These are phyloP conservation scores for Ceratina australensis DNA, from an alignment of 1,140 invertebrate species.

Conservation along the genomic window DNA sequence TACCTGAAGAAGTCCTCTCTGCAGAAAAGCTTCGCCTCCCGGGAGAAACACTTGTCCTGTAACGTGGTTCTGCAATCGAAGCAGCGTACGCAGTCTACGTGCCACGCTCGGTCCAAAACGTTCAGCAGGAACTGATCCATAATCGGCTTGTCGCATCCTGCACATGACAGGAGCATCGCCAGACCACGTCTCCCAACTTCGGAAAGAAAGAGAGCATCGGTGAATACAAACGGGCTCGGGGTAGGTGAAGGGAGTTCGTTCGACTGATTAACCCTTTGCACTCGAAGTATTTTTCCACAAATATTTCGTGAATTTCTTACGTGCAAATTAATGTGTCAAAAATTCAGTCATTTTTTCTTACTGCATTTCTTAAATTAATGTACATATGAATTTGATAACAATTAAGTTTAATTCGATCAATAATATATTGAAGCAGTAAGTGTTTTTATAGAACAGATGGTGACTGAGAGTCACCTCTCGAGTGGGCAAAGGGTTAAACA, in stretches of 20 bases:
- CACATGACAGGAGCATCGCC: constrained; percentile 91
- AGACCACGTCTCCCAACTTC: constrained; percentile 77
- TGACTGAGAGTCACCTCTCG: no score
- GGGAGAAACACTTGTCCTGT: constrained; percentile 97
- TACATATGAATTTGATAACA: no score
- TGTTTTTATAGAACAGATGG: no score
- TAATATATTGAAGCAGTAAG: no score
- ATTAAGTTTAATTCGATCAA: no score
- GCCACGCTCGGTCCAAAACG: constrained; percentile 97
- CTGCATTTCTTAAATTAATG: no score
- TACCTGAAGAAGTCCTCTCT: constrained; percentile 99
- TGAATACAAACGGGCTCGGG: constrained; percentile 1
- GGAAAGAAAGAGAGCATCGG: constrained; percentile 56
- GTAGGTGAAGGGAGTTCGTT: neutral
- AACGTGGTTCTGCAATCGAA: constrained; percentile 95
- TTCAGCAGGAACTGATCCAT: constrained; percentile 98
- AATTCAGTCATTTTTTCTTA: no score
- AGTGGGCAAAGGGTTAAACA: no score
- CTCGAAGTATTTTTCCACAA: no score
- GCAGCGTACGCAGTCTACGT: constrained; percentile 97
- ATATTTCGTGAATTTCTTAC: no score
- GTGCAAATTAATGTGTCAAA: neutral
- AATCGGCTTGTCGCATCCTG: constrained; percentile 98
- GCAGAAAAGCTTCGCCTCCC: constrained; percentile 98
- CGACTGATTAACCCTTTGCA: no score